Evolutionary conservation across 1,140 invertebrate species (phyloP).

Genomic region (Drosophila lini): DNA sequence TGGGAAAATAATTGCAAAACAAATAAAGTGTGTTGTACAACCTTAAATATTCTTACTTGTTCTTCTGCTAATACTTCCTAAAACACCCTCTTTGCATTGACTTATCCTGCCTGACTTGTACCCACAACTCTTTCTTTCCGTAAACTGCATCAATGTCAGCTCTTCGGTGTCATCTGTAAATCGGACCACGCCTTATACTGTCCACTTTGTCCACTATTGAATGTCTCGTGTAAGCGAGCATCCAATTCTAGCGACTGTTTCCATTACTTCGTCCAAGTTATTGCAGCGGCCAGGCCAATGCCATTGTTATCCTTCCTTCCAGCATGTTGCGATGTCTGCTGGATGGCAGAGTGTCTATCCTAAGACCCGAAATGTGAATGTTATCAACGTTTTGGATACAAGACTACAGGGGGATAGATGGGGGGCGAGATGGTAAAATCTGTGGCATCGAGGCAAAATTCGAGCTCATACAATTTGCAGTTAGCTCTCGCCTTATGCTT

Average conservation of each 20-base stretch:
- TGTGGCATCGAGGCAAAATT: constrained; percentile 64
- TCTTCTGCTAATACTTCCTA: neutral
- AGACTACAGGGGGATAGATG: constrained; percentile 19
- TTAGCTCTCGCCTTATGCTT: constrained; percentile 71
- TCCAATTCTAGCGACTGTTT: constrained; percentile 43
- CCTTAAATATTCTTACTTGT: neutral
- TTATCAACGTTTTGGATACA: constrained; percentile 67
- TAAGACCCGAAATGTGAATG: constrained; percentile 57
- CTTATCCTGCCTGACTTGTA: neutral
- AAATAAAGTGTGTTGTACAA: too few relatives aligned
- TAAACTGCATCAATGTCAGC: constrained; percentile 22
- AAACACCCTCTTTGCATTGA: neutral
- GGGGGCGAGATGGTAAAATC: constrained; percentile 5
- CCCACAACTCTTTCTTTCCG: neutral
- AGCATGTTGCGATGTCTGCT: constrained; percentile 7
- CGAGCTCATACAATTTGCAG: constrained; percentile 76
- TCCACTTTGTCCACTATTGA: constrained; percentile 1
- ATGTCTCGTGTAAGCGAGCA: constrained; percentile 31
- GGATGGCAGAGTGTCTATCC: constrained; percentile 33
- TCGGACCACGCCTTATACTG: constrained; percentile 7
- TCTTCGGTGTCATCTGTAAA: constrained; percentile 24
- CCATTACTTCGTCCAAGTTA: constrained; percentile 58
- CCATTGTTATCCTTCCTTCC: constrained; percentile 34
- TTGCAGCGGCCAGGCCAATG: constrained; percentile 59
- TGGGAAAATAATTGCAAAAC: neutral